A percentile compares a stretch with the other conserved stretches of the same genome.
phyloP scores from a whole-genome alignment of 1,140 invertebrate genomes.

The Drosophila neocordata region DNA sequence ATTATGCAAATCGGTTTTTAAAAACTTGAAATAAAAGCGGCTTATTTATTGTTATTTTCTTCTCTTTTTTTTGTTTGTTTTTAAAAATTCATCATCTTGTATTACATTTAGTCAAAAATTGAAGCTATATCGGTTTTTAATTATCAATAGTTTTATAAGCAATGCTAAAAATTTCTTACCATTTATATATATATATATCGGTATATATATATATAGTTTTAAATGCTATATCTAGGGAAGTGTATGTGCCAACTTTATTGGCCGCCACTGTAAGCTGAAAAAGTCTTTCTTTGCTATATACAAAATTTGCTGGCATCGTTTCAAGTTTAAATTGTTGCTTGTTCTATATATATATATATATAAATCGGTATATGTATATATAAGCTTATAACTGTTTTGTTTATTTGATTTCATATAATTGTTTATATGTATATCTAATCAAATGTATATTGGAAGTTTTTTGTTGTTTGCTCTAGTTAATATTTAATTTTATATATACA shows the following conservation, averaged over 20 bases:
- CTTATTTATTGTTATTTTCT: constrained; percentile 24
- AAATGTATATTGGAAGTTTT: constrained; percentile 44
- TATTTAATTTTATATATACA: constrained; percentile 42
- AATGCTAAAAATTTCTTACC: constrained; percentile 58
- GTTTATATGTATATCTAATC: constrained; percentile 32
- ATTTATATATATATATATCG: neutral
- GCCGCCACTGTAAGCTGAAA: constrained; percentile 30
- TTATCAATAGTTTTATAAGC: constrained; percentile 45
- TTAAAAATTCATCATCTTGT: constrained; percentile 23
- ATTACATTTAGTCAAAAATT: constrained; percentile 49
- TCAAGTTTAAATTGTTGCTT: neutral
- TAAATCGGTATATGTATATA: neutral
- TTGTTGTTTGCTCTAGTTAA: constrained; percentile 29
- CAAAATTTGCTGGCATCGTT: constrained; percentile 23
- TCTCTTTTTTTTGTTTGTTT: too few species aligned
- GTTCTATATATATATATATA: neutral
- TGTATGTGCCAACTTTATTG: constrained; percentile 36
- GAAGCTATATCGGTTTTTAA: constrained; percentile 54
- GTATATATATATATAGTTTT: constrained; percentile 18
- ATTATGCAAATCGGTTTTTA: constrained; percentile 6
- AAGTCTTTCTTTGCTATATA: constrained; percentile 66
- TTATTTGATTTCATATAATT: constrained; percentile 18
- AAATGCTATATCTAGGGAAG: constrained; percentile 55
- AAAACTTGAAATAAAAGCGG: constrained; percentile 38
- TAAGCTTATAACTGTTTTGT: constrained; percentile 40